A percentile compares a stretch with the other conserved stretches of the same genome.
Evolutionary conservation across 1,140 invertebrate species (phyloP).

Genomic region (Acromyrmex echinatior): DNA sequence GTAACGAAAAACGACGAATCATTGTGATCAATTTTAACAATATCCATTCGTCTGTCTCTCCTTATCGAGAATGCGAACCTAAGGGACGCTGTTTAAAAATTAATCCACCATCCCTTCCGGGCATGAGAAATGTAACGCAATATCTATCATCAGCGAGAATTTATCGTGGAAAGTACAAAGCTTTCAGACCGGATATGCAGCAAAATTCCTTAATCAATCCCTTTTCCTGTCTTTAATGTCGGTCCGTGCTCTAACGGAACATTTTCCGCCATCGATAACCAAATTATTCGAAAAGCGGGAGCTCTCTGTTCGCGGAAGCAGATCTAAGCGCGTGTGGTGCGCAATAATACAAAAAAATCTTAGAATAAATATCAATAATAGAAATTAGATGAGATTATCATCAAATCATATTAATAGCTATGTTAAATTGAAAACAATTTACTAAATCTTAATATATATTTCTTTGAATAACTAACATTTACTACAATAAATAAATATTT

Average conservation of each 20-base stretch:
- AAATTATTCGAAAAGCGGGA: constrained; percentile 75
- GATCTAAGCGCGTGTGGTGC: not conserved
- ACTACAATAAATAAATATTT: too few relatives aligned
- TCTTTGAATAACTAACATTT: too few relatives aligned
- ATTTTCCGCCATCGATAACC: constrained; percentile 77
- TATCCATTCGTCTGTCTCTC: constrained; percentile 15
- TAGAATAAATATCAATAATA: not conserved
- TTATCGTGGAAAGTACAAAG: constrained; percentile 72
- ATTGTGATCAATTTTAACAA: constrained; percentile 17
- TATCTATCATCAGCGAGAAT: constrained; percentile 65
- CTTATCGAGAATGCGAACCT: not conserved
- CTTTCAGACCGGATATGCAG: constrained; percentile 75
- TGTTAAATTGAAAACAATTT: not conserved
- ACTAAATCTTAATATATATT: too few relatives aligned
- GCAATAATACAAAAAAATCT: constrained; percentile 10
- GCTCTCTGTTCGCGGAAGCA: not conserved
- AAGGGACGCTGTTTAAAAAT: constrained; percentile 46
- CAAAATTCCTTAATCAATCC: constrained; percentile 79
- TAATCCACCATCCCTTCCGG: constrained; percentile 46
- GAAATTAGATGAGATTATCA: constrained; percentile 37
- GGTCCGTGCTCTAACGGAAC: constrained; percentile 71
- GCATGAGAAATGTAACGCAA: constrained; percentile 65
- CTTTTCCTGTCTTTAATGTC: constrained; percentile 59
- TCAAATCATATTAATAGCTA: not conserved
- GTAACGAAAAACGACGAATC: not conserved